Conservation (phyloP, 1,140 invertebrate genomes). For the Panagrolaimus sp. region DNA sequence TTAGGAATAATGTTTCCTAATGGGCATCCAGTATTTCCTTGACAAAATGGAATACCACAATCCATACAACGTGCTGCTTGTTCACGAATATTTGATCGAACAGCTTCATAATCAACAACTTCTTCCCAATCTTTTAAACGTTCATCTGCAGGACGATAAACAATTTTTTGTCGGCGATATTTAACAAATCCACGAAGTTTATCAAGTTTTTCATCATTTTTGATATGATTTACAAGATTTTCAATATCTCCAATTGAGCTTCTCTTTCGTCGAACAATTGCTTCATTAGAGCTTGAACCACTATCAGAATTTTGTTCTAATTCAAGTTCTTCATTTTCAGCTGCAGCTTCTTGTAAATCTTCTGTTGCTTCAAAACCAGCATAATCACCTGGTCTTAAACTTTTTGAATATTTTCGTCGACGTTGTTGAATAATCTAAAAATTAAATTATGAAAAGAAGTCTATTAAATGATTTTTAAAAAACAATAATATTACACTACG, state of each 20-base stretch:
- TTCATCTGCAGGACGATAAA: conserved; percentile 76
- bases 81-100: conserved; percentile 76
- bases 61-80: conserved; percentile 98
- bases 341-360: conserved; percentile 50
- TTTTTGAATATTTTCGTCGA: conserved; percentile 50
- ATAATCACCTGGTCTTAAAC: conserved; percentile 41
- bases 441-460: conserved; percentile 2
- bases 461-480: conserved; percentile 17
- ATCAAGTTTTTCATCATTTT: conserved; percentile 76
- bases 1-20: conserved; percentile 95
- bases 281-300: conserved; percentile 7
- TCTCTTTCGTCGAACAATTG: background rate
- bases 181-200: conserved; percentile 92
- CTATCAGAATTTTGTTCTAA: conserved; percentile 21
- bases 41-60: conserved; percentile 97
- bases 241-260: conserved; percentile 73
- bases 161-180: conserved; percentile 76
- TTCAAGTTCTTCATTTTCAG: conserved; percentile 43
- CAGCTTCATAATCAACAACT: conserved; percentile 67
- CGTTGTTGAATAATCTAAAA: conserved; percentile 51
- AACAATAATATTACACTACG: conserved; percentile 34
- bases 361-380: conserved; percentile 55
- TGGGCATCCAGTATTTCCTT: conserved; percentile 82
- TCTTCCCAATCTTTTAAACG: conserved; percentile 91
- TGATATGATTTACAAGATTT: conserved; percentile 69